Evolutionary conservation across 2,888 invertebrate genomes (phyloP), one percentile per base, ranked within the genome.

Genomic region (Stomorhina lunata): DNA sequence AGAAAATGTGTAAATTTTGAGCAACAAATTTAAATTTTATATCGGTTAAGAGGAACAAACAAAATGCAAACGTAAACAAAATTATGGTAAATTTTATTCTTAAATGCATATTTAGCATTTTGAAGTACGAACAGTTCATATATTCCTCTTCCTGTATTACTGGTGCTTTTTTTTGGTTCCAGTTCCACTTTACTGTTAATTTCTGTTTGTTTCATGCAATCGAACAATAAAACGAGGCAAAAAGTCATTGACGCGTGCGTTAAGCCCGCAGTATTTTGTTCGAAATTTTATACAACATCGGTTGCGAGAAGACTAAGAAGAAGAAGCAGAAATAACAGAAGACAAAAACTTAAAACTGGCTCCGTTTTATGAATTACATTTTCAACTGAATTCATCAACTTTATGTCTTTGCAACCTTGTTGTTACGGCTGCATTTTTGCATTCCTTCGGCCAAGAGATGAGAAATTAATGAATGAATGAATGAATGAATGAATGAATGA

Each of bases 241-340:
- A 75, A 79, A 81, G 72, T 53, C 80, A 77, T 76, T 84, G 84
- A 81, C 80, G 83, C 83, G 84, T 83, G 85, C 80, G 83, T 84
- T 85, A 83, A 83, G 83, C 85, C 84, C 85, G 84, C 83, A 85
- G 81, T 75, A n/a, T n/a, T n/a, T 80, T 81, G 37, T 80, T 63
- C 57, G 45, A 77, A 63, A 66, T 63, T 63, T 73, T 20, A 63
- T 29, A 55, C 20, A 34, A 50, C 17, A 29, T 40, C 25, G 10
- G n/a, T n/a, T n/a, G n/a, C n/a, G n/a, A n/a, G n/a, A n/a, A n/a
- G n/a, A n/a, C n/a, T n/a, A n/a, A n/a, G n/a, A n/a, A n/a, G n/a
- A n/a, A n/a, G n/a, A n/a, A n/a, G n/a, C n/a, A n/a, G n/a, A n/a
- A 43, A 4, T 43, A n/a, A 17, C 37, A 37, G 12, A 48, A 29